These are phyloP conservation scores for Apocrypta bakeri DNA, from an alignment of 1,140 invertebrate species.

Conservation along the genomic window DNA sequence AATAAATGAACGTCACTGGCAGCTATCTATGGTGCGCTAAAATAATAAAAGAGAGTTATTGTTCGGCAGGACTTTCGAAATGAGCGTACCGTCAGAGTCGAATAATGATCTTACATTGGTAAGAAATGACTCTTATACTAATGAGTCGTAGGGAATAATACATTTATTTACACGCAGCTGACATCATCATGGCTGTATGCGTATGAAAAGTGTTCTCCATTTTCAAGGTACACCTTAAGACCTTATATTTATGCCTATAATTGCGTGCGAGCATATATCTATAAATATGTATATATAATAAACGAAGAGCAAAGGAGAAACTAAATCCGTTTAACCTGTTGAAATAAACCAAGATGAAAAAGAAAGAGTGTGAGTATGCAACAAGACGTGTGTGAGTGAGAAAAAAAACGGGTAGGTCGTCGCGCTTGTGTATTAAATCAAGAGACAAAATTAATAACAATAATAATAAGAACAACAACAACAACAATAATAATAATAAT, in stretches of 20 bases:
- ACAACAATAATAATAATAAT: background rate
- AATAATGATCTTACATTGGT: background rate
- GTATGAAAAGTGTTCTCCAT: background rate
- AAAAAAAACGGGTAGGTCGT: background rate
- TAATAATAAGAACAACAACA: background rate
- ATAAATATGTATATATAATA: too few relatives aligned
- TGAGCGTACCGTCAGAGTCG: background rate
- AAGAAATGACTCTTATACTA: background rate
- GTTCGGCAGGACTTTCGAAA: background rate
- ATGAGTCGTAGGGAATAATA: background rate
- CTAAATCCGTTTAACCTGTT: slow-evolving; percentile 4
- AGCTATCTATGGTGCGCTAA: background rate
- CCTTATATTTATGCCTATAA: background rate
- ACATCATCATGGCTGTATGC: too few relatives aligned
- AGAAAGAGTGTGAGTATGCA: background rate
- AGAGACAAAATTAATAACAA: slow-evolving; percentile 20
- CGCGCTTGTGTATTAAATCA: background rate
- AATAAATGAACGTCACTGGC: background rate
- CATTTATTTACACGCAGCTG: too few relatives aligned
- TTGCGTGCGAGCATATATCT: too few relatives aligned
- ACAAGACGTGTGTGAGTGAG: background rate
- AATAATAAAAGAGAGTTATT: background rate
- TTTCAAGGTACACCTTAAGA: too few relatives aligned
- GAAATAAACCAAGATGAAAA: background rate
- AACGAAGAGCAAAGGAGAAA: background rate